A percentile compares a stretch with the other conserved stretches of the same genome.
Conservation (phyloP, 2,888 invertebrate species). For the Apomyelois bistriatella region DNA sequence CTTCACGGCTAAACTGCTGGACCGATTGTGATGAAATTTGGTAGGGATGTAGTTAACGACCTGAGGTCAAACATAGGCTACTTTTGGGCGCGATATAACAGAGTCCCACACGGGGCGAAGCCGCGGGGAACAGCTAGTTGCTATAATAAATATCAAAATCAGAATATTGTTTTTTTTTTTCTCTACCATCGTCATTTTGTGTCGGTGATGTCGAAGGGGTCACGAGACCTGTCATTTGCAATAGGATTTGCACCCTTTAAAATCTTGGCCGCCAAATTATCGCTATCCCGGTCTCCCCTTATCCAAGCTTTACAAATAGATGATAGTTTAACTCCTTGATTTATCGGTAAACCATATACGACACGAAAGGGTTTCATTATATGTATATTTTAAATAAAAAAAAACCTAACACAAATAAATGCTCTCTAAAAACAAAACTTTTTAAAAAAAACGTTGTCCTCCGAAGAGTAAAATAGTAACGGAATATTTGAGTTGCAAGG, state of each 20-base stretch:
- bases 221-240: slow-evolving; percentile 65
- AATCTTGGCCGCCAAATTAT: slow-evolving; percentile 63
- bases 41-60: too few relatives aligned
- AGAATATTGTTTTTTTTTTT: not conserved
- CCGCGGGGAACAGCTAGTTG: too few relatives aligned
- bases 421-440: slow-evolving; percentile 32
- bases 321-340: slow-evolving; percentile 28
- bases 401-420: slow-evolving; percentile 23
- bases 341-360: too few relatives aligned
- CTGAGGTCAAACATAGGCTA: too few relatives aligned
- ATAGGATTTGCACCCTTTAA: slow-evolving; percentile 58
- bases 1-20: too few relatives aligned
- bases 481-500: slow-evolving; percentile 46
- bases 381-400: too few relatives aligned
- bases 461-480: slow-evolving; percentile 38
- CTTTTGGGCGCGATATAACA: too few relatives aligned
- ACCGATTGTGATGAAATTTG: too few relatives aligned
- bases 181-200: not conserved
- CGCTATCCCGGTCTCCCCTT: slow-evolving; percentile 37
- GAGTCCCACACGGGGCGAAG: too few relatives aligned
- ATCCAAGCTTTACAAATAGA: slow-evolving; percentile 37
- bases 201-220: slow-evolving; percentile 32
- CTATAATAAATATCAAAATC: not conserved
- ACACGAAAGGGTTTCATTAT: too few relatives aligned
- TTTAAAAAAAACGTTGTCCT: slow-evolving; percentile 37